Conservation (phyloP, 1,140 invertebrate species). For the Zaprionus africanus region DNA sequence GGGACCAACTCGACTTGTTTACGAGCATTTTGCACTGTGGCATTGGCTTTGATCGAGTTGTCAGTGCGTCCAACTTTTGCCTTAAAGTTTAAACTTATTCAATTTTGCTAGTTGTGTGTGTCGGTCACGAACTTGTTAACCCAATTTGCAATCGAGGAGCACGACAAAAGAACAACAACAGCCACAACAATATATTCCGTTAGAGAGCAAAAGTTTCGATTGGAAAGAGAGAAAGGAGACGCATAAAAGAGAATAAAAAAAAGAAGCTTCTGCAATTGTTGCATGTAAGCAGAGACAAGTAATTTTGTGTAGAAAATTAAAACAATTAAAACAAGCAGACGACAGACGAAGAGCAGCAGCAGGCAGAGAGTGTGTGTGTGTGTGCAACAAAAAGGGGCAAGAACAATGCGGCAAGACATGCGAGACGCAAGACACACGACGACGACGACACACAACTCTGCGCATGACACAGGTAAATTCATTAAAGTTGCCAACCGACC, state of each 20-base stretch:
- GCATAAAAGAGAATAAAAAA: not conserved
- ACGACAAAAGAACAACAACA: conserved; percentile 15
- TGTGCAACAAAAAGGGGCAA: conserved; percentile 11
- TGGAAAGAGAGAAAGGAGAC: not conserved
- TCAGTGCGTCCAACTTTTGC: conserved; percentile 57
- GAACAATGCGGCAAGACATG: conserved; percentile 30
- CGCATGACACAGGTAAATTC: conserved; percentile 73
- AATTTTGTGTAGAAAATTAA: conserved; percentile 52
- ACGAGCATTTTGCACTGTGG: conserved; percentile 23
- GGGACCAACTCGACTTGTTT: conserved; percentile 29
- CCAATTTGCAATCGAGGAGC: conserved; percentile 56
- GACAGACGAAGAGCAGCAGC: conserved; percentile 1
- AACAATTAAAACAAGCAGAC: conserved; percentile 60
- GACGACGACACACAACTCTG: conserved; percentile 34
- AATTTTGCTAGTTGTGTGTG: conserved; percentile 52
- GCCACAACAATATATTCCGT: not conserved
- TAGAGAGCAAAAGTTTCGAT: conserved; percentile 55
- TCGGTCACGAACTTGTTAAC: conserved; percentile 65
- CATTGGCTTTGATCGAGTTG: conserved; percentile 64
- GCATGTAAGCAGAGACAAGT: conserved; percentile 55
- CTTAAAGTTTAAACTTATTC: conserved; percentile 59
- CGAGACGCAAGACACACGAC: conserved; percentile 41
- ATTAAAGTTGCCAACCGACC: conserved; percentile 68
- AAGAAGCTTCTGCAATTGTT: conserved; percentile 25
- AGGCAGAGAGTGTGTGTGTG: not conserved